These are phyloP conservation scores for Sciurus niger DNA, from an alignment of 2,113 vertebrate genomes.

Conservation along the genomic window DNA sequence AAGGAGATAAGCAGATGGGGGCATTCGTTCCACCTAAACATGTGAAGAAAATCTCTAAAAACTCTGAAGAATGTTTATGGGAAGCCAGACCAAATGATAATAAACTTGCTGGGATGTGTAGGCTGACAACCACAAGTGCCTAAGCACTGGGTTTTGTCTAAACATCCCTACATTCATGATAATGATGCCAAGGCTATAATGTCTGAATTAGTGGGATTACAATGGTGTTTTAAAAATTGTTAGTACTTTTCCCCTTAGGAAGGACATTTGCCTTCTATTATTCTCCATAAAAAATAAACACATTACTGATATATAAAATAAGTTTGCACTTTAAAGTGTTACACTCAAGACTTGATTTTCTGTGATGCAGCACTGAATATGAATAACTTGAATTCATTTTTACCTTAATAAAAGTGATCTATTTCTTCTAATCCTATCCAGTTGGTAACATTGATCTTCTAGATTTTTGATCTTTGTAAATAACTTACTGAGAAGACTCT, in stretches of 20 bases:
- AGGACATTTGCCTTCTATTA: neutral
- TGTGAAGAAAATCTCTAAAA: neutral
- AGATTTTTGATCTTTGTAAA: neutral
- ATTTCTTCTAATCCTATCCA: neutral
- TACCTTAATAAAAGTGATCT: neutral
- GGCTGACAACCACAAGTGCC: neutral
- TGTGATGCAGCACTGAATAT: neutral
- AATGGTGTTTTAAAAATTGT: neutral
- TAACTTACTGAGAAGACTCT: neutral
- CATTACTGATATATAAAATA: neutral
- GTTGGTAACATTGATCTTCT: neutral
- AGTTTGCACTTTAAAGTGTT: neutral
- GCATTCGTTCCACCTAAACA: neutral
- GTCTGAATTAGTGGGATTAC: neutral
- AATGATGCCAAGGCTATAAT: neutral
- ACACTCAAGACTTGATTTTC: neutral
- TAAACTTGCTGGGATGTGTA: neutral
- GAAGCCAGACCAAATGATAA: neutral
- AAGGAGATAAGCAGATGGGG: neutral
- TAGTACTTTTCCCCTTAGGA: neutral
- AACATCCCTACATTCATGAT: neutral
- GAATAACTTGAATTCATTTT: neutral
- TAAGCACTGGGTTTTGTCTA: neutral
- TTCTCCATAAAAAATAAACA: neutral
- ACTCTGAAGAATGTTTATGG: neutral